These are phyloP conservation scores for Chelonia mydas DNA, from an alignment of 2,797 vertebrate species.

Conservation along the genomic window DNA sequence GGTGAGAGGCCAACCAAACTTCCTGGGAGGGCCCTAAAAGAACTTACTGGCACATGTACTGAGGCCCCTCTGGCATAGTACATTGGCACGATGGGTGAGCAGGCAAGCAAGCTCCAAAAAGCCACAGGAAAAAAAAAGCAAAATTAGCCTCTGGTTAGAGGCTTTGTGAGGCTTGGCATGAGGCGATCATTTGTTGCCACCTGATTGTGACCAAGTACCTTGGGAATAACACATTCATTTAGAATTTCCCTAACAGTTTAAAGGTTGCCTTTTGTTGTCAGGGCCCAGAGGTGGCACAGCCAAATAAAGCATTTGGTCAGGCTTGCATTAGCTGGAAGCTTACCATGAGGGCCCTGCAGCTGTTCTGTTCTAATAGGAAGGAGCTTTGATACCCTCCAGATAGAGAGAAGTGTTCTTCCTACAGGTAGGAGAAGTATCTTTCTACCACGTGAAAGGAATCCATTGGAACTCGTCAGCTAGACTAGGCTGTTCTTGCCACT, in stretches of 20 bases:
- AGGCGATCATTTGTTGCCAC: neutral
- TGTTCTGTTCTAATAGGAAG: neutral
- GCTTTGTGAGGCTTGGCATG: neutral
- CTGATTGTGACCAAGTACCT: neutral
- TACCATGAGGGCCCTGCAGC: neutral
- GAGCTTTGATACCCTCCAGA: neutral
- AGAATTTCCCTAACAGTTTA: neutral
- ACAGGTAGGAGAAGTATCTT: neutral
- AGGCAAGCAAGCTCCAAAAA: neutral
- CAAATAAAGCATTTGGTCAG: neutral
- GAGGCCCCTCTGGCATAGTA: neutral
- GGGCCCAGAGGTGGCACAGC: neutral
- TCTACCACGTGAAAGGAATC: neutral
- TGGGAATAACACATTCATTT: neutral
- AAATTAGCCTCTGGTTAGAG: neutral
- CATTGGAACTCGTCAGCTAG: neutral
- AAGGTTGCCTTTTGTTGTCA: neutral
- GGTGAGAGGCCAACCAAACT: neutral
- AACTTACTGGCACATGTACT: constrained; percentile 2
- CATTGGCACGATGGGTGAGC: neutral
- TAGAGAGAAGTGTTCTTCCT: neutral
- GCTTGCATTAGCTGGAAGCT: neutral
- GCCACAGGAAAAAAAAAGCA: neutral
- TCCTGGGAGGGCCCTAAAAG: constrained; percentile 1
- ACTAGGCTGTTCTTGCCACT: neutral